phyloP scores from a whole-genome alignment of 2,888 invertebrate genomes.

The Bellardia bayeri region DNA sequence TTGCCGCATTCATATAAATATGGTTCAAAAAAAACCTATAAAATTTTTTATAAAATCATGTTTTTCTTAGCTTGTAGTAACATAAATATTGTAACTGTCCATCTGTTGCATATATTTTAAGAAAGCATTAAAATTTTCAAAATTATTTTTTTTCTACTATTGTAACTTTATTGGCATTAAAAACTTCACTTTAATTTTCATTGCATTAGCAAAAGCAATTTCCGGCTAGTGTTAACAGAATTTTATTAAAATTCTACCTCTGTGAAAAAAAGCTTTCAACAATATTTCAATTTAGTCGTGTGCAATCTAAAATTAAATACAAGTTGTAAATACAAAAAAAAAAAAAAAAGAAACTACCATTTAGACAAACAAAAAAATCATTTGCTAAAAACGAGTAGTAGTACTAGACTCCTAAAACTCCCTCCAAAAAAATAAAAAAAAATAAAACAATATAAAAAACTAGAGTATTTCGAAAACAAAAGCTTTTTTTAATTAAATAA shows the following conservation, averaged over 20 bases:
- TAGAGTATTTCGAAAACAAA: conserved; percentile 21
- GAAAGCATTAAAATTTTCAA: too few species aligned
- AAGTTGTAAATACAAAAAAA: not conserved
- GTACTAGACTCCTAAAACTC: conserved; percentile 6
- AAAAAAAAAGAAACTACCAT: not conserved
- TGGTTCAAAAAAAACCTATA: too few species aligned
- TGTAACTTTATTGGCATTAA: too few species aligned
- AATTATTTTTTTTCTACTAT: too few species aligned
- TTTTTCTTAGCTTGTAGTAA: too few species aligned
- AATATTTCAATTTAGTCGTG: conserved; percentile 23
- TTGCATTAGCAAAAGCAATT: too few species aligned
- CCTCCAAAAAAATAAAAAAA: not conserved
- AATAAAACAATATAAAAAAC: conserved; percentile 1
- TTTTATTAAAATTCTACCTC: not conserved
- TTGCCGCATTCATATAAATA: too few species aligned
- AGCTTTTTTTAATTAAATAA: conserved; percentile 33
- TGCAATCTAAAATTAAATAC: not conserved
- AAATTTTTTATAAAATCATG: too few species aligned
- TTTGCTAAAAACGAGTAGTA: conserved; percentile 19
- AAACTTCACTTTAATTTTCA: too few species aligned
- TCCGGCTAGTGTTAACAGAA: not conserved
- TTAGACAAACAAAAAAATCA: not conserved
- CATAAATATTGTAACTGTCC: too few species aligned
- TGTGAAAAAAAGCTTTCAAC: not conserved
- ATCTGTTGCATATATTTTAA: too few species aligned